Evolutionary conservation across 2,888 invertebrate species (phyloP).

Genomic region (Leptopterna dolabrata): DNA sequence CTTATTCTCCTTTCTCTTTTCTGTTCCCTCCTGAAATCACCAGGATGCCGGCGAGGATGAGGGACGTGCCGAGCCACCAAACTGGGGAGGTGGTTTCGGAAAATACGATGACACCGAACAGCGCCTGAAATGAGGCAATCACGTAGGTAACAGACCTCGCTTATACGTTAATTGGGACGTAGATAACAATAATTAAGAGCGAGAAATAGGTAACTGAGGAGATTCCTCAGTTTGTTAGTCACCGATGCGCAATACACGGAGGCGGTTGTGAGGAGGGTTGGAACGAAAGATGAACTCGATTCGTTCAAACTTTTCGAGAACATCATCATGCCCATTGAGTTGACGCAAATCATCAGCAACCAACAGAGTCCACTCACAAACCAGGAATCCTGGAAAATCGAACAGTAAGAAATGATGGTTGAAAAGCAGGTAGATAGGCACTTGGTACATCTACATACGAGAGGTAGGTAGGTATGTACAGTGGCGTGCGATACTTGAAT

Average conservation of each 20-base stretch:
- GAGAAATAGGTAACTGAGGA: no score
- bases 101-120: constrained; percentile 7
- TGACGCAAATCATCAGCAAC: constrained; percentile 18
- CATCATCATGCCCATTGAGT: constrained; percentile 24
- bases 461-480: no score
- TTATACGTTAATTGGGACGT: no score
- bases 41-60: constrained; percentile 25
- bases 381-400: constrained; percentile 34
- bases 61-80: constrained; percentile 33
- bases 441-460: no score
- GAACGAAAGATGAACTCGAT: constrained; percentile 7
- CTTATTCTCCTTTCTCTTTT: not conserved
- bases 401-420: not conserved
- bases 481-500: no score
- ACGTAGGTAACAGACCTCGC: no score
- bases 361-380: not conserved
- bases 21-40: not conserved
- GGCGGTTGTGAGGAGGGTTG: constrained; percentile 23
- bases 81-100: constrained; percentile 14
- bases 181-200: no score
- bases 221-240: no score
- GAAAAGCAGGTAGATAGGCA: no score
- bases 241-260: constrained; percentile 34
- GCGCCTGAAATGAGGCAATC: not conserved
- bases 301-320: constrained; percentile 39